These are phyloP conservation scores for Syngnathus floridae DNA, from an alignment of 2,113 vertebrate genomes.

Conservation along the genomic window DNA sequence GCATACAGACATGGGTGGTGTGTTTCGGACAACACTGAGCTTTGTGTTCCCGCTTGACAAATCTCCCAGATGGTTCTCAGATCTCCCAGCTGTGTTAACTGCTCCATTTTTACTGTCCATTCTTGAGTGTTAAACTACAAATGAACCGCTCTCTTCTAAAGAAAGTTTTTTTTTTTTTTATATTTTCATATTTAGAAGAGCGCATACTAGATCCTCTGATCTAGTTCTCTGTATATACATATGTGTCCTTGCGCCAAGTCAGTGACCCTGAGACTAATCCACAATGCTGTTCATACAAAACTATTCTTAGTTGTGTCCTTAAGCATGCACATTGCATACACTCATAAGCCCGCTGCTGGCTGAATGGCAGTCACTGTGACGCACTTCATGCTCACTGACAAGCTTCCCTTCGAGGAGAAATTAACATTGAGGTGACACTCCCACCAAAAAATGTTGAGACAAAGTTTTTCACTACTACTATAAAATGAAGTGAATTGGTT, in stretches of 20 bases:
- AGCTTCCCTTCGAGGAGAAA: conserved; percentile 8
- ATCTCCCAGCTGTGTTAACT: neutral
- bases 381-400: conserved; percentile 1
- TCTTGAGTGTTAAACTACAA: neutral
- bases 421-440: conserved; percentile 7
- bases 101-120: neutral
- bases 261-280: conserved; percentile 45
- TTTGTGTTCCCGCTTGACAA: neutral
- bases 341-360: conserved; percentile 6
- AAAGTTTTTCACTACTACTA: conserved; percentile 1
- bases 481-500: neutral
- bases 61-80: neutral
- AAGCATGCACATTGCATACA: neutral
- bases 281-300: conserved; percentile 25
- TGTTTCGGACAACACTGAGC: neutral
- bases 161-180: neutral
- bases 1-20: neutral
- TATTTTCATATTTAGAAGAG: neutral
- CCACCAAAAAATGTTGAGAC: neutral
- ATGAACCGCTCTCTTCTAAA: conserved; percentile 1
- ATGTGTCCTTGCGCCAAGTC: conserved; percentile 11
- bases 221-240: conserved; percentile 4
- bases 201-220: conserved; percentile 6
- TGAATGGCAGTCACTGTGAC: conserved; percentile 10
- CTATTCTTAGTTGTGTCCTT: conserved; percentile 55